Evolutionary conservation across 2,888 invertebrate genomes (phyloP).

Genomic region (Bimastos eiseni): DNA sequence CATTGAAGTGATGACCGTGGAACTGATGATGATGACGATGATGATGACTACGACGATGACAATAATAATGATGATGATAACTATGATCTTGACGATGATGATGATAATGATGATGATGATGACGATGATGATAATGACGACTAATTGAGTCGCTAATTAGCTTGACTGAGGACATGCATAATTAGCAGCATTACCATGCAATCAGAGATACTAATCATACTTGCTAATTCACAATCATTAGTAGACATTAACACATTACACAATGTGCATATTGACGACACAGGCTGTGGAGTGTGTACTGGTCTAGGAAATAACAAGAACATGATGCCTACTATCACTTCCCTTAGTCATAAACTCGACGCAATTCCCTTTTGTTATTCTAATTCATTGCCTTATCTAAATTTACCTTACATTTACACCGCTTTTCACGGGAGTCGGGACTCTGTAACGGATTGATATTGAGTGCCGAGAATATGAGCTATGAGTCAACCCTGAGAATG

Average conservation of each 20-base stretch:
- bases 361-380: neutral
- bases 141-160: neutral
- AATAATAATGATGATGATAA: neutral
- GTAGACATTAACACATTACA: neutral
- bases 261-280: neutral
- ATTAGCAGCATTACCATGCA: neutral
- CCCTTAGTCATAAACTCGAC: neutral
- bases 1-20: too few species aligned
- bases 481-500: too few species aligned
- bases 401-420: neutral
- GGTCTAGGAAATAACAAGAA: neutral
- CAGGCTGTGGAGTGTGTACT: neutral
- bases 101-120: neutral
- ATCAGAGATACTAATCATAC: neutral
- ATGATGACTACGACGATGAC: neutral
- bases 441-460: too few species aligned
- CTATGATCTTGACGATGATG: neutral
- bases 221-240: neutral
- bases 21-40: neutral
- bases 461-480: too few species aligned
- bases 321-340: too few species aligned
- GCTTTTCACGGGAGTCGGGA: too few species aligned
- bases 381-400: neutral
- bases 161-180: neutral
- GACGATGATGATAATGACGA: neutral